A percentile compares a stretch with the other conserved stretches of the same genome.
Evolutionary conservation across 2,113 vertebrate species (phyloP).

Genomic region (Cettia cetti): DNA sequence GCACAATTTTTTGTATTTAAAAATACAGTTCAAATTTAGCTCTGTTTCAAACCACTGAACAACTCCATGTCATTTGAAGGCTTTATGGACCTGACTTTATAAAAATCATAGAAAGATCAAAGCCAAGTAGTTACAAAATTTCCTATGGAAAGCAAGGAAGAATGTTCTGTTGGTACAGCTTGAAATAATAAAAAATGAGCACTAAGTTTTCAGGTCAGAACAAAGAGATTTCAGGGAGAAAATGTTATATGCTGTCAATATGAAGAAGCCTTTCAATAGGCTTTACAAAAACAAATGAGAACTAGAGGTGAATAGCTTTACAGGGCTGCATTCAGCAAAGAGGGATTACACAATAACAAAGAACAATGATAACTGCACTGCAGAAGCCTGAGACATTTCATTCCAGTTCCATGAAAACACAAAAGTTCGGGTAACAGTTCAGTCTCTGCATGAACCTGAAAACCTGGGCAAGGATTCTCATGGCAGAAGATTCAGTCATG

Average conservation of each 20-base stretch:
- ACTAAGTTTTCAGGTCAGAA: slow-evolving; percentile 19
- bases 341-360: background rate
- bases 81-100: background rate
- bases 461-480: background rate
- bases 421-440: background rate
- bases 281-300: slow-evolving; percentile 20
- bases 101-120: slow-evolving; percentile 36
- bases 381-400: background rate
- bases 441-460: background rate
- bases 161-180: background rate
- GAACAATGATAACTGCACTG: background rate
- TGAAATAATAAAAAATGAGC: slow-evolving; percentile 10
- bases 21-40: background rate
- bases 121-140: background rate
- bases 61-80: background rate
- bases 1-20: background rate
- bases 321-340: background rate
- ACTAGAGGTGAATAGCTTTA: background rate
- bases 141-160: background rate
- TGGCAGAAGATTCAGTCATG: background rate
- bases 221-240: slow-evolving; percentile 1
- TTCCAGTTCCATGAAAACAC: background rate
- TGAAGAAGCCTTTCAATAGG: background rate
- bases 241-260: background rate
- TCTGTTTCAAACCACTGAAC: background rate